Percentiles rank a stretch among this genome's conserved stretches.
Conservation (phyloP, 1,140 invertebrate genomes). For the Drosophila mayri region DNA sequence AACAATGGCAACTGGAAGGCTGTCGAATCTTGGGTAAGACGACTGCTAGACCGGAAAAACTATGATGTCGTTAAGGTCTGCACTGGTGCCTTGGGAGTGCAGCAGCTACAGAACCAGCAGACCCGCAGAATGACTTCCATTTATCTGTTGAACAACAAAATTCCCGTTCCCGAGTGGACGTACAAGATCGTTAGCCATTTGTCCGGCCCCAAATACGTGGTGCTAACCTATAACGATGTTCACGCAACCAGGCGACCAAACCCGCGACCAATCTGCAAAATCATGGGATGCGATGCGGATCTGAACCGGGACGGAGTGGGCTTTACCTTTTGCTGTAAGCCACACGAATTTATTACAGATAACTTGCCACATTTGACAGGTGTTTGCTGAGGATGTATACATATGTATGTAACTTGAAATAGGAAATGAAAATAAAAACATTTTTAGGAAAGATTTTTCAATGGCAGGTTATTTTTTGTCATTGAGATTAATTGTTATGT, state of each 20-base stretch:
- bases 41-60: background rate
- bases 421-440: background rate
- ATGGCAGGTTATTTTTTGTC: background rate
- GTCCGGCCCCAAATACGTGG: background rate
- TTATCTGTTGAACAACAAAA: constrained; percentile 8
- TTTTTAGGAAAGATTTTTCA: too few relatives aligned
- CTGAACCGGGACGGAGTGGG: background rate
- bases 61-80: constrained; percentile 32
- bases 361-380: background rate
- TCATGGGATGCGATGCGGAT: background rate
- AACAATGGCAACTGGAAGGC: constrained; percentile 60
- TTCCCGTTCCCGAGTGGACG: constrained; percentile 44
- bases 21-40: constrained; percentile 39
- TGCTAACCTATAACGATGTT: constrained; percentile 42
- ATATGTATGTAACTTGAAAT: too few relatives aligned
- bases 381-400: background rate
- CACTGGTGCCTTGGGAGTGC: constrained; percentile 36
- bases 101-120: constrained; percentile 5
- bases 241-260: background rate
- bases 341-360: background rate
- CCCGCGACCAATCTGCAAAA: background rate
- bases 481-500: background rate
- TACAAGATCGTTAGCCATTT: constrained; percentile 43
- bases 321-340: background rate
- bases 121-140: background rate